Evolutionary conservation across 2,888 invertebrate species (phyloP), one percentile per base, ranked within the genome.

Genomic region (Seira musarum): DNA sequence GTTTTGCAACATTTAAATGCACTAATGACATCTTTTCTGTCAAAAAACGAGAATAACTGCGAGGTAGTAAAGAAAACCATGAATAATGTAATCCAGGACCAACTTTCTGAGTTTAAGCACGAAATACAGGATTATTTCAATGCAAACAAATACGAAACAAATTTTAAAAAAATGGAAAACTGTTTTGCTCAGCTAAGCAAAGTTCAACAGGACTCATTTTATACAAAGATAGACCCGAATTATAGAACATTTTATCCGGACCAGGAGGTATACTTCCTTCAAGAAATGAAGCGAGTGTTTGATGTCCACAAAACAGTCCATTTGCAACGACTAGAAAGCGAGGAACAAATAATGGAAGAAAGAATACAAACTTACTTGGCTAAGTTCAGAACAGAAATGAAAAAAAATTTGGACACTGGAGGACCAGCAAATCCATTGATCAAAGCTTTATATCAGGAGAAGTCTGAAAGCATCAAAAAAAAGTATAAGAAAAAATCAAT

Each of bases 21-120:
- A n/a, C n/a, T n/a, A n/a, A n/a, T n/a, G n/a, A n/a, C n/a, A n/a
- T n/a, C n/a, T n/a, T n/a, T n/a, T n/a, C n/a, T n/a, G n/a, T n/a
- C n/a, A n/a, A n/a, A n/a, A n/a, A n/a, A n/a, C n/a, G n/a, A n/a
- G n/a, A n/a, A n/a, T n/a, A n/a, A n/a, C n/a, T n/a, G n/a, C n/a
- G n/a, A n/a, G n/a, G n/a, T n/a, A n/a, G 1, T 35, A 24, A 1
- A 46, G 17, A 72, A 78, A 8, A 8, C 22, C 8, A 72, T 78
- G 78, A 72, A 78, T 35, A 72, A 71, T 15, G 71, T 71, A 17
- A 35, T 24, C 22, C 19, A 66, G 1, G 72, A 71, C 19, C 53
- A 40, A 10, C n/a, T 46, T 6, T 46, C 46, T 13, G 13, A 46
- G 6, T 46, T 10, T 13, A 46, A 46, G 13, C 8, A 6, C 8